Conservation (phyloP, 2,113 vertebrate species). For the Mixornis gularis region DNA sequence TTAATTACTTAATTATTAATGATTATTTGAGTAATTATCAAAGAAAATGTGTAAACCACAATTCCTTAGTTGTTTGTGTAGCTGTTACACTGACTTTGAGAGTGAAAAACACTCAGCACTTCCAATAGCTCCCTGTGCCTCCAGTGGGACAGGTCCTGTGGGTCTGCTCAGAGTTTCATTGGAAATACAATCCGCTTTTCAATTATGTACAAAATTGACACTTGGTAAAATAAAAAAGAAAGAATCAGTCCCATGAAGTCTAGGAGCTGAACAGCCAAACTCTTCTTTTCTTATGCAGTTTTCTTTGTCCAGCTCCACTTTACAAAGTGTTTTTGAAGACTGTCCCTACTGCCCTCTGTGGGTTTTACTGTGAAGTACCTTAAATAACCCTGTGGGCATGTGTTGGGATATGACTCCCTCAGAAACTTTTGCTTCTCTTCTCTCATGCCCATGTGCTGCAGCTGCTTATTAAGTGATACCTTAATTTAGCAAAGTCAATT, state of each 20-base stretch:
- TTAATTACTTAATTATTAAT: no score
- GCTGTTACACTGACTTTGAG: neutral
- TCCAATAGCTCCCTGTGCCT: neutral
- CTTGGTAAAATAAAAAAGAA: neutral
- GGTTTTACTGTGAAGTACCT: neutral
- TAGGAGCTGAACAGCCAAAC: neutral
- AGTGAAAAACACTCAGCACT: neutral
- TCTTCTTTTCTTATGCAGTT: neutral
- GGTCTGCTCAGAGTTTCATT: neutral
- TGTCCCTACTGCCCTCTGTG: neutral
- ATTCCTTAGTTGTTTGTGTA: neutral
- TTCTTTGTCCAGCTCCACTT: neutral
- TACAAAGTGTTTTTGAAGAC: neutral
- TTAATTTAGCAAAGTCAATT: neutral
- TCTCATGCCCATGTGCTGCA: neutral
- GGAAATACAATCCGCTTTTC: rapidly evolving
- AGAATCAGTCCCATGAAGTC: neutral
- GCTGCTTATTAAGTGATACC: neutral
- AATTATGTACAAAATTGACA: neutral
- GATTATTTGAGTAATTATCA: neutral
- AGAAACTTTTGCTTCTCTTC: neutral
- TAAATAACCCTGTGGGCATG: neutral
- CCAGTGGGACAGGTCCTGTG: neutral
- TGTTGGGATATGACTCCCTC: neutral
- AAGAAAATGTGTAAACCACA: neutral